Evolutionary conservation across 2,888 invertebrate genomes (phyloP), one percentile per base, ranked within the genome.

Genomic region (Orchestes rusci): DNA sequence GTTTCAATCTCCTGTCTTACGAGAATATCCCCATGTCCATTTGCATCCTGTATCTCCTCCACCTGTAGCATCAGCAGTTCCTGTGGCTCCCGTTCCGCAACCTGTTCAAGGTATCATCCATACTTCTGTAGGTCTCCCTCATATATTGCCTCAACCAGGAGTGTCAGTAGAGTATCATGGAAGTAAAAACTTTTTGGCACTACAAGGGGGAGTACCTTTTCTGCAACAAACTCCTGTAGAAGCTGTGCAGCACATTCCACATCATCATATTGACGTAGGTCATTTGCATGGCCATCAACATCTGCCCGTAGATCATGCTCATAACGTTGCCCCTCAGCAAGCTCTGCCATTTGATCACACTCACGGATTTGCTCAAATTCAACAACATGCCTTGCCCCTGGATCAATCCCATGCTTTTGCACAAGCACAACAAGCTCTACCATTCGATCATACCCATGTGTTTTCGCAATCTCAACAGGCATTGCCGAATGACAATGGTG

Each of bases 1-100:
- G 7, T 63, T 63, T 46, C 54, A 53, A 5, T 48, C 56, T 16
- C 60, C 59, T 4, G 54, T 61, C 33, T 42, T 61, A 16, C 55
- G 45, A 20, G 51, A 53, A 39, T 33, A 51, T 10, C 47, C 54
- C 13, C 51, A 36, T 32, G 10, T 44, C 15, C 46, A 53, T 16
- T 45, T 51, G 33, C 47, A 45, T 23, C 28, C 27, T 3, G 28
- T 13, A 3, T 20, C 38, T 18, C 29, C 32, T 16, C 31, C 40
- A 15, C 31, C 23, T 13, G 12, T 16, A 16, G 23, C 27, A 2
- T 3, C 34, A 2, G 17, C 39, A 2, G 33, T 38, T 12, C 46
- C 49, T 13, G 35, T 32, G 16, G 34, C 33, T 4, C 32, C 37
- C 10, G 30, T 16, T 18, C 35, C 27, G 4, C 27, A 38, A 13